Conservation (phyloP, 2,113 vertebrate genomes). For the Phyllopteryx taeniolatus region DNA sequence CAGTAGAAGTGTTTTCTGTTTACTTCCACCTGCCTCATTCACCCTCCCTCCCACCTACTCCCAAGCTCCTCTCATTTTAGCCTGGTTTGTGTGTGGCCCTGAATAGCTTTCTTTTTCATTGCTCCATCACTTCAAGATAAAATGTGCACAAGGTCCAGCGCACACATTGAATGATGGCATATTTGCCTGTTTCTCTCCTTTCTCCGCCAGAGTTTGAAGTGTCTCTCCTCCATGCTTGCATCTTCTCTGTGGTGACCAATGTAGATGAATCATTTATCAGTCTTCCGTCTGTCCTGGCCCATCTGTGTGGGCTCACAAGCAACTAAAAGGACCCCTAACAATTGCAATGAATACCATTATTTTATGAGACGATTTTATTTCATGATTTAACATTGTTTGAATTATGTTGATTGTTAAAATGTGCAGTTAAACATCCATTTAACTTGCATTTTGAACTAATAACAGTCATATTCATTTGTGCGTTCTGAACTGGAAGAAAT, state of each 20-base stretch:
- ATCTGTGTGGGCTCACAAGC: slow-evolving; percentile 44
- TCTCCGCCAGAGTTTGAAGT: slow-evolving; percentile 33
- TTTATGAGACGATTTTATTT: not conserved
- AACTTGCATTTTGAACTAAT: too few species aligned
- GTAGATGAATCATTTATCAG: slow-evolving; percentile 59
- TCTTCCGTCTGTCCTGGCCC: slow-evolving; percentile 33
- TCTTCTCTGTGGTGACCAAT: slow-evolving; percentile 43
- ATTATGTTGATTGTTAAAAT: too few species aligned
- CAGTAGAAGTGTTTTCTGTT: not conserved
- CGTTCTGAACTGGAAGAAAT: too few species aligned
- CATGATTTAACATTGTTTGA: too few species aligned
- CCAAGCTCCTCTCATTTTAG: slow-evolving; percentile 19
- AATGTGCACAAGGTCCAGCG: slow-evolving; percentile 60
- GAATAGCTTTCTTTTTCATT: slow-evolving; percentile 53
- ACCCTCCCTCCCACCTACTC: not conserved
- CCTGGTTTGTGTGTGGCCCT: slow-evolving; percentile 28
- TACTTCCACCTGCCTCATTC: not conserved
- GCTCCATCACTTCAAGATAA: slow-evolving; percentile 51
- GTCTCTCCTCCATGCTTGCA: slow-evolving; percentile 35
- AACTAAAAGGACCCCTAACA: slow-evolving; percentile 11
- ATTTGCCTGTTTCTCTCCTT: slow-evolving; percentile 26
- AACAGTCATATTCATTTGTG: too few species aligned
- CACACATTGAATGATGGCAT: slow-evolving; percentile 46
- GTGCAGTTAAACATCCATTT: too few species aligned
- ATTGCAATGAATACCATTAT: not conserved